Evolutionary conservation across 2,888 invertebrate species (phyloP), one percentile per base, ranked within the genome.

Genomic region (Thymelicus sylvestris): DNA sequence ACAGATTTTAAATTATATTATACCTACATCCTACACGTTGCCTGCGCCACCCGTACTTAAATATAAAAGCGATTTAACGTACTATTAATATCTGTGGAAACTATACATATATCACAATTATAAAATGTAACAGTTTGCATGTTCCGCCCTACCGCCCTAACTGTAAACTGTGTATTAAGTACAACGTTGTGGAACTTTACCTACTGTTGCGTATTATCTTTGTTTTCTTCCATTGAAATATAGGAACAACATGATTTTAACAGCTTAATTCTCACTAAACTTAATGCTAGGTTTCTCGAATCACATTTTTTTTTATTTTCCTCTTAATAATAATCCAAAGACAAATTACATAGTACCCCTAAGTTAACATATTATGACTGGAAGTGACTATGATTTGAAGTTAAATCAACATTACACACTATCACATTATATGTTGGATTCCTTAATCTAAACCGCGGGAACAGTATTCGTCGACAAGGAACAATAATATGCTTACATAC

Each of bases 351-450:
- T 86, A 86, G 89, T 90, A 90, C 88, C 84, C 86, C 88, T 90
- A 89, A 82, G 84, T 85, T 91, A 89, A 91, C 89, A 90, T 93
- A 93, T 93, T 93, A 93, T 93, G 93, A 93, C 93, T 93, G 90
- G 89, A 92, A 92, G 92, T 93, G 93, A 93, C 93, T 93, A 93
- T 85, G 86, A 89, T 88, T 89, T 84, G 83, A 91, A 89, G 82
- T 87, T 87, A 82, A 87, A 87, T 87, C 83, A 86, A 86, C 82
- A 85, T 85, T 82, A 85, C 88, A 86, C 81, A 79, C 89, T 92
- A 93, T 93, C 93, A 93, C 93, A 92, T 86, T 87, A 89, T 85
- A 84, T 85, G 87, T 88, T 84, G 79, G 74, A 76, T 75, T 73
- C 76, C 74, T 73, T 77, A 79, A 67, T 75, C 59, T 74, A 79